These are phyloP conservation scores for Chrysomela aeneicollis DNA, from an alignment of 2,888 invertebrate genomes.

Conservation along the genomic window DNA sequence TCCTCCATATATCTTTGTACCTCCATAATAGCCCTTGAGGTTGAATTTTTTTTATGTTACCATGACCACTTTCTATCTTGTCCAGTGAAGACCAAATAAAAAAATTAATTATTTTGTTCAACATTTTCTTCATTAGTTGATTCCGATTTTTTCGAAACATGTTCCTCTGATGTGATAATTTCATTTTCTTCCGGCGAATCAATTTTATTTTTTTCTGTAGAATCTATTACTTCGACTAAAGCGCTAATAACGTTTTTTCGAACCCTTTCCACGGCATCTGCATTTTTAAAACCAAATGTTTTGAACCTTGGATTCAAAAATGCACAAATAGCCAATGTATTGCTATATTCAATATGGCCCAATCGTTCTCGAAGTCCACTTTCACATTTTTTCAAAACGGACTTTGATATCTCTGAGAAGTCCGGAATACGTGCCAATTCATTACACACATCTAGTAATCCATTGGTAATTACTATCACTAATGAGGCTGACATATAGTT, in stretches of 20 bases:
- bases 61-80: conserved; percentile 10
- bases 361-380: no score
- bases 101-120: conserved; percentile 11
- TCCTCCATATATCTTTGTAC: conserved; percentile 27
- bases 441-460: conserved; percentile 25
- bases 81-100: conserved; percentile 22
- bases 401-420: conserved; percentile 14
- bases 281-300: conserved; percentile 23
- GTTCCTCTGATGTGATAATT: neutral
- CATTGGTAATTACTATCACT: conserved; percentile 41
- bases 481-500: conserved; percentile 39
- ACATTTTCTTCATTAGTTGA: no score
- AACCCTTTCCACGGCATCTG: conserved; percentile 13
- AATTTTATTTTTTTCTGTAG: neutral
- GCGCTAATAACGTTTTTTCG: conserved; percentile 20
- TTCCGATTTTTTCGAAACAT: conserved; percentile 4
- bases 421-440: conserved; percentile 13
- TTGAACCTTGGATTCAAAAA: conserved; percentile 27
- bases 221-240: conserved; percentile 6
- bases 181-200: conserved; percentile 8
- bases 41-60: no score
- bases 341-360: conserved; percentile 19
- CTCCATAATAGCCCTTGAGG: conserved; percentile 22
- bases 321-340: conserved; percentile 11
- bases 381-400: neutral